phyloP scores from a whole-genome alignment of 2,113 vertebrate species.

The Lepus europaeus region DNA sequence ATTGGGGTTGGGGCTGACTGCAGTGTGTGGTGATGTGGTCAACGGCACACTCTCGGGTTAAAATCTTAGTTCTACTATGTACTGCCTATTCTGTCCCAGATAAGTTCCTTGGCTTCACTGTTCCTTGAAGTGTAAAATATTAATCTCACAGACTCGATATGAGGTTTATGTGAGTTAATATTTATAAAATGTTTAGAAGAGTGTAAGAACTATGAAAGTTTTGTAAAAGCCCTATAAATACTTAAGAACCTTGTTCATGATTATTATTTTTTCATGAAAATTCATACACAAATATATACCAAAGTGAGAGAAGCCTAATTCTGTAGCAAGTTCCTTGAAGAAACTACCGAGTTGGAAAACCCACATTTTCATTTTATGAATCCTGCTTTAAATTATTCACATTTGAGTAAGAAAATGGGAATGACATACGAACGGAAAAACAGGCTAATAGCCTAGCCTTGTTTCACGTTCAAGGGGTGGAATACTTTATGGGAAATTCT shows the following conservation, averaged over 20 bases:
- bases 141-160: not conserved
- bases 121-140: not conserved
- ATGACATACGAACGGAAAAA: constrained; percentile 80
- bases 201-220: constrained; percentile 18
- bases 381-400: constrained; percentile 76
- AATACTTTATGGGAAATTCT: constrained; percentile 85
- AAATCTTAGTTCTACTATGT: not conserved
- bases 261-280: constrained; percentile 58
- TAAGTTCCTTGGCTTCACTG: not conserved
- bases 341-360: constrained; percentile 64
- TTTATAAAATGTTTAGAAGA: constrained; percentile 13
- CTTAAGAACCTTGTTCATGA: not conserved
- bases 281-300: constrained; percentile 19
- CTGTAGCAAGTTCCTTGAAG: constrained; percentile 65
- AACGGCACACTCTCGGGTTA: not conserved
- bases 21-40: not conserved
- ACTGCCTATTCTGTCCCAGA: not conserved
- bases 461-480: constrained; percentile 74
- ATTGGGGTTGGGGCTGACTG: not conserved
- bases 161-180: not conserved
- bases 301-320: constrained; percentile 54
- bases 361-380: constrained; percentile 53
- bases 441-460: constrained; percentile 71
- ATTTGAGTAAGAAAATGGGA: constrained; percentile 78
- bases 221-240: not conserved